Base-by-base conservation (phyloP, 64 coral and sea anemone species). In the Porites lutea region DNA sequence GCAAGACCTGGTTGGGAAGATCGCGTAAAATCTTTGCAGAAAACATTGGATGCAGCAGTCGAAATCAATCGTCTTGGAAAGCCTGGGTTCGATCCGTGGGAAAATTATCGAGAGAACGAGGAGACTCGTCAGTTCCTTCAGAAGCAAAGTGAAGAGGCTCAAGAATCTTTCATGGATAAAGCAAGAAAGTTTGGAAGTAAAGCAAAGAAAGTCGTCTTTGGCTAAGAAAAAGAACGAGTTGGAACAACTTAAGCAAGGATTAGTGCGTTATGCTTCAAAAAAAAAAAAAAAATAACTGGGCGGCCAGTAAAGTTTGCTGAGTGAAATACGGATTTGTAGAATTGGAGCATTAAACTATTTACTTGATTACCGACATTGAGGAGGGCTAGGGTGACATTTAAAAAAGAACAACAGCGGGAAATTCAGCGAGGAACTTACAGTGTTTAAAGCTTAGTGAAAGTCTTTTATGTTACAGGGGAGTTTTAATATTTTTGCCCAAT, bases 1-100 rank as follows among this genome's bases (percentile, higher is more conserved):
- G 91, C 80, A 86, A 93, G 21, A 87, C 91, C 91, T 44, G 91
- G 91, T 2, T 93, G 71, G 80, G 48, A 79, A 60, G 83, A 87
- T 53, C 91, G 91, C 7, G 50, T 93, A 4, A 65, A 70, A 27
- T 93, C 83, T 10, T 79, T 93, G 83, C 57, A 27, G 13, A 45
- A 81, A 79, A 93, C 91, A 87, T 78, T 72, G 65, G 54, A 93
- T 43, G 51, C 0, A 55, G 91, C 83, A 16, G 91, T 76, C 71
- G 72, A 37, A 87, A 13, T 37, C 27, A 37, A 37, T 37, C 27
- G 27, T 37, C 27, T 37, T 37, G 27, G 27, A 37, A 37, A 37
- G 77, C 59, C 91, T 75, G 59, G 59, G 14, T 87, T 57, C 52
- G 91, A 93, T 53, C 82, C 91, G 3, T 93, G 90, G 90, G 55